Conservation (phyloP, 2,888 invertebrate genomes). For the Agrilus mali region DNA sequence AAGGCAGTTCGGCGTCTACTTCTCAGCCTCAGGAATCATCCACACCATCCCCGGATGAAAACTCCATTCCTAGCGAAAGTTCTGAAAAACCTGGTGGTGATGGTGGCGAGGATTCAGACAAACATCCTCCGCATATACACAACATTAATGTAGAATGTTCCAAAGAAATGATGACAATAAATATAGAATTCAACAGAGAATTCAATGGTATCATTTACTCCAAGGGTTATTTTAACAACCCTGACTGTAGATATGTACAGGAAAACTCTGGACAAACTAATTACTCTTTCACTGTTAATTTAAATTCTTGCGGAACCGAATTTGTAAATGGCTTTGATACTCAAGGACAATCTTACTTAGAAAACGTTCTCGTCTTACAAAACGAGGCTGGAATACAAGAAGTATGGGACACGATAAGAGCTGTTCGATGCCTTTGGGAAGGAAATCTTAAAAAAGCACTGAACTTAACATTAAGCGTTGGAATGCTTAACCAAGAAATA, state of each 20-base stretch:
- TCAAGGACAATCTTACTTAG: constrained; percentile 65
- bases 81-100: constrained; percentile 10
- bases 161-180: constrained; percentile 72
- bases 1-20: background rate
- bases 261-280: constrained; percentile 56
- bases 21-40: constrained; percentile 1
- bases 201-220: constrained; percentile 73
- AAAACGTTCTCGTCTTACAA: constrained; percentile 64
- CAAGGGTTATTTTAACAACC: constrained; percentile 57
- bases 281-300: constrained; percentile 60
- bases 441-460: constrained; percentile 65
- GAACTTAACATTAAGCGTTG: constrained; percentile 61
- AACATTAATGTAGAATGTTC: constrained; percentile 64
- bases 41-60: constrained; percentile 14
- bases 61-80: constrained; percentile 11
- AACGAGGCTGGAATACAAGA: constrained; percentile 64
- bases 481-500: constrained; percentile 67
- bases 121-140: constrained; percentile 66
- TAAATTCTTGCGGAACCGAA: constrained; percentile 67
- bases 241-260: constrained; percentile 59
- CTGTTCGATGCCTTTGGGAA: constrained; percentile 71
- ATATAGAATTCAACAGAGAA: constrained; percentile 61
- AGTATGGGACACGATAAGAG: constrained; percentile 67
- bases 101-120: constrained; percentile 18
- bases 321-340: constrained; percentile 67